Evolutionary conservation across 2,888 invertebrate genomes (phyloP), one percentile per base, ranked within the genome.

Genomic region (Acleris cristana): DNA sequence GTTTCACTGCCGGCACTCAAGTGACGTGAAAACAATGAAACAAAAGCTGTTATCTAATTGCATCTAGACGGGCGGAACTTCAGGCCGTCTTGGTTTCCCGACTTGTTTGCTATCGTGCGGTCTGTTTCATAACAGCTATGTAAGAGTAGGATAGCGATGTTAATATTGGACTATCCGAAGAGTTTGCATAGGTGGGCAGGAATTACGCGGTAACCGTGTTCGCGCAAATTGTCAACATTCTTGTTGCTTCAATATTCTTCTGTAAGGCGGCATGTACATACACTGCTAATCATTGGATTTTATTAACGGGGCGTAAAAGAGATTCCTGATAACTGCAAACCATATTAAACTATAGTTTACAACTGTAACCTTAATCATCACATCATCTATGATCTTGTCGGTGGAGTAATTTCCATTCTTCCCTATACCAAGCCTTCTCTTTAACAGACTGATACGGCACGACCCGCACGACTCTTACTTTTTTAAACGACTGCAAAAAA

Each of bases 1-100:
- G 77, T 81, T 80, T 77, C 76, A 70, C 79, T 78, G 82, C 74
- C 82, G 83, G 83, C 81, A 81, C 71, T 72, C 70, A 76, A 73
- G 72, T 66, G 71, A 76, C 76, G 80, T 78, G 81, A 78, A 82
- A 82, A 84, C 76, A 74, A 79, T 83, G 85, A 85, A 66, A 87
- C 84, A 82, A 79, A 75, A 76, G 76, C 75, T 73, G 76, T 78
- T 82, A 81, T 84, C 82, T 87, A 82, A 87, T 87, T 84, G 80
- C 79, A 84, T 83, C 79, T 80, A 77, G 76, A 77, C 73, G 76
- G 75, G 77, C 77, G 77, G 79, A 80, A 79, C 79, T 70, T 70
- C 74, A 70, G 61, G 51, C 54, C 59, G 21, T 55, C 44, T 56
- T 59, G 55, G 63, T 60, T 52, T 61, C 44, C 14, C 26, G 48